Percentiles rank a stretch among this genome's conserved stretches.
Evolutionary conservation across 2,113 vertebrate genomes (phyloP).

Genomic region (Steatornis caripensis): DNA sequence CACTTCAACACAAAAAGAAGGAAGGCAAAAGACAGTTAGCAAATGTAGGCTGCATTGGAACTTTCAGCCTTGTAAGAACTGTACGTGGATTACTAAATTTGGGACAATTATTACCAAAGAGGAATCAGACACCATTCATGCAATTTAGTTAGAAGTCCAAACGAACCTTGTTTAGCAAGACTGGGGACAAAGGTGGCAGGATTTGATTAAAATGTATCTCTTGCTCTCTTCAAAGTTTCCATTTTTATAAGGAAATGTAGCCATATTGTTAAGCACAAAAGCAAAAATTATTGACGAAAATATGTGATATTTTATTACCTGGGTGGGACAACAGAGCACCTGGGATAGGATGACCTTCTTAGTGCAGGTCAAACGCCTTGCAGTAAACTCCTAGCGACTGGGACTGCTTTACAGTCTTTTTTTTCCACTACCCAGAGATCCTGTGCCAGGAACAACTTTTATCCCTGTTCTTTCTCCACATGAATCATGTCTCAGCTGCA

Average conservation of each 20-base stretch:
- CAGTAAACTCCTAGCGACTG: not conserved
- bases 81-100: not conserved
- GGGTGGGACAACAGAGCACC: not conserved
- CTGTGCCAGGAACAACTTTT: not conserved
- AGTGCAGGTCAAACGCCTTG: not conserved
- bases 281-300: not conserved
- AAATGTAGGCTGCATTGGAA: not conserved
- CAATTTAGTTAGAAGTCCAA: not conserved
- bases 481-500: not conserved
- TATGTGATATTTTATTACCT: not conserved
- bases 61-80: not conserved
- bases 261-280: not conserved
- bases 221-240: not conserved
- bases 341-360: not conserved
- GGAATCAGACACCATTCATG: not conserved
- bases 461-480: not conserved
- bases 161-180: not conserved
- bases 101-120: not conserved
- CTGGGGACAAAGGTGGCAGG: not conserved
- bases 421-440: not conserved
- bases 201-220: not conserved
- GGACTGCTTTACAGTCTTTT: not conserved
- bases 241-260: not conserved
- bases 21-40: not conserved
- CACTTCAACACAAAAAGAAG: not conserved